Conservation (phyloP, 2,888 invertebrate species). For the Gnatocerus cornutus region DNA sequence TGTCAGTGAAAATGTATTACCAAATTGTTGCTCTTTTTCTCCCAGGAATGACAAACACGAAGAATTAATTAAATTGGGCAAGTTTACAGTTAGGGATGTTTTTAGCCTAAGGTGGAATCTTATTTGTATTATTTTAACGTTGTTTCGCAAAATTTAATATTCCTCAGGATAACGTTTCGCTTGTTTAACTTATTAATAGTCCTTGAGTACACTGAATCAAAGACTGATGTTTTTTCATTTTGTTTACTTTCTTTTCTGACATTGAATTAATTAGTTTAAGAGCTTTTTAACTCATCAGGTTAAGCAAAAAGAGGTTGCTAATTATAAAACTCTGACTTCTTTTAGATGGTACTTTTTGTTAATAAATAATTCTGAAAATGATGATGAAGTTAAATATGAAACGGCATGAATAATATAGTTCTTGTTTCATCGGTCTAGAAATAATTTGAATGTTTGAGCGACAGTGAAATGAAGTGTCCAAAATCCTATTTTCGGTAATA, state of each 20-base stretch:
- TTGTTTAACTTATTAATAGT: slow-evolving; percentile 28
- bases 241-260: slow-evolving; percentile 22
- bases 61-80: slow-evolving; percentile 26
- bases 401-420: slow-evolving; percentile 25
- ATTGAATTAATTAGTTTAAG: slow-evolving; percentile 28
- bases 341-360: slow-evolving; percentile 4
- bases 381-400: slow-evolving; percentile 38
- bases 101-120: not conserved
- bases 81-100: not conserved
- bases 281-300: slow-evolving; percentile 22
- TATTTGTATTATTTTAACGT: slow-evolving; percentile 29
- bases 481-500: not conserved
- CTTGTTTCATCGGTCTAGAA: not conserved
- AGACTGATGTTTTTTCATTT: slow-evolving; percentile 16
- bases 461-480: not conserved
- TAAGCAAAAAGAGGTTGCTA: slow-evolving; percentile 15
- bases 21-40: slow-evolving; percentile 1
- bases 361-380: too few species aligned
- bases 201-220: slow-evolving; percentile 5
- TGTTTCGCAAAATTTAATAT: slow-evolving; percentile 24
- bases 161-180: slow-evolving; percentile 8
- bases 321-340: slow-evolving; percentile 24
- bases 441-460: too few species aligned
- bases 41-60: slow-evolving; percentile 1
- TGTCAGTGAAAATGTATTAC: not conserved